A percentile compares a stretch with the other conserved stretches of the same genome.
Conservation (phyloP, 2,797 vertebrate species). For the Rhynchonycteris naso region DNA sequence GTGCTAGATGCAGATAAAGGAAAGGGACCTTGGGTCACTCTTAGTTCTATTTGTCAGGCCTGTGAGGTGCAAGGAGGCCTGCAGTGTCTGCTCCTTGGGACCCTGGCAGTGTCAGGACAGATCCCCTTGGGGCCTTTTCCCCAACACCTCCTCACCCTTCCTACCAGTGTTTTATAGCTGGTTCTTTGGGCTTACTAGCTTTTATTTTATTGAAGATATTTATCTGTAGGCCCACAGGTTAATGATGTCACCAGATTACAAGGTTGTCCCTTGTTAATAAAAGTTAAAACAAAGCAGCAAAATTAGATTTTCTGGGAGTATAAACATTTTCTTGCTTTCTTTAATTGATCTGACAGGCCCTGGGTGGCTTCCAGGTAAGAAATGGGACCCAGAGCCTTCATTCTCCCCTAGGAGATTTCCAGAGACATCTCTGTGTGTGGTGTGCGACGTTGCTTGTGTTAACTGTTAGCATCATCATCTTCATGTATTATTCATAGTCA, state of each 20-base stretch:
- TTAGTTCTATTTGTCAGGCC: background rate
- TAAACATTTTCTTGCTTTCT: slow-evolving; percentile 39
- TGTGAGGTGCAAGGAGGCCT: background rate
- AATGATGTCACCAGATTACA: slow-evolving; percentile 62
- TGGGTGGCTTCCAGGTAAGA: background rate
- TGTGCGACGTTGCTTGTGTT: background rate
- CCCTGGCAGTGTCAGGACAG: background rate
- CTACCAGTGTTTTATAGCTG: slow-evolving; percentile 52
- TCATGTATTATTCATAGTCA: slow-evolving; percentile 77
- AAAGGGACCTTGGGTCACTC: background rate
- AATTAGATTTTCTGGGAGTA: slow-evolving; percentile 27
- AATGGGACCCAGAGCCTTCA: background rate
- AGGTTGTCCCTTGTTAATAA: slow-evolving; percentile 68
- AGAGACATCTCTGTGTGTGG: background rate
- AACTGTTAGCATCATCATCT: slow-evolving; percentile 45
- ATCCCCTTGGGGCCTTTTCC: background rate
- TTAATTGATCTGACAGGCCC: fast-evolving
- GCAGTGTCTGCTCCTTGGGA: background rate
- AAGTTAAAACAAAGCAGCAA: slow-evolving; percentile 71
- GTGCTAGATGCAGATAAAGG: slow-evolving; percentile 31
- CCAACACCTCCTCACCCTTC: background rate
- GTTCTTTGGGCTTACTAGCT: slow-evolving; percentile 21
- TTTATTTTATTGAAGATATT: slow-evolving; percentile 67
- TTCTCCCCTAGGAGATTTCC: background rate
- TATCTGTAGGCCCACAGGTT: slow-evolving; percentile 66